phyloP scores from a whole-genome alignment of 2,797 vertebrate genomes.

The Sparus aurata region DNA sequence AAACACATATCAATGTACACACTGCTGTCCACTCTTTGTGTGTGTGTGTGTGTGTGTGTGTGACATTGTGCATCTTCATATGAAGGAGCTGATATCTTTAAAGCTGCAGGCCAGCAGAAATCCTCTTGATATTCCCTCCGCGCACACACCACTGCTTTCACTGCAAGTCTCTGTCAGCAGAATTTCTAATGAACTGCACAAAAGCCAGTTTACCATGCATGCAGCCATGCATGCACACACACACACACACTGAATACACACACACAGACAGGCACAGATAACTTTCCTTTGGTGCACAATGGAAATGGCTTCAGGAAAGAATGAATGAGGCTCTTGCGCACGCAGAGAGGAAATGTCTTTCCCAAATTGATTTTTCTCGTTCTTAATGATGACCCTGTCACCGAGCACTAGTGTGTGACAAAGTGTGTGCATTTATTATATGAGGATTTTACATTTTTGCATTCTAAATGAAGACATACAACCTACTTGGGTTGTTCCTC shows the following conservation, averaged over 20 bases:
- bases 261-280: conserved; percentile 8
- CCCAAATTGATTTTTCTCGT: conserved; percentile 59
- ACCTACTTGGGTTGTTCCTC: not conserved
- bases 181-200: conserved; percentile 82
- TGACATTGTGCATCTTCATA: conserved; percentile 31
- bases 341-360: conserved; percentile 41
- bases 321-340: conserved; percentile 42
- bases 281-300: conserved; percentile 47
- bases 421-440: conserved; percentile 26
- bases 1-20: conserved; percentile 44
- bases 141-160: conserved; percentile 62
- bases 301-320: conserved; percentile 57
- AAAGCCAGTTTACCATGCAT: conserved; percentile 72
- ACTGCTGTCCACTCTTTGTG: conserved; percentile 39
- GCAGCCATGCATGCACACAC: conserved; percentile 38
- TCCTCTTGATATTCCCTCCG: conserved; percentile 78
- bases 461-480: conserved; percentile 26
- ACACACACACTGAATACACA: conserved; percentile 10
- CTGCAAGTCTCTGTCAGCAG: conserved; percentile 81
- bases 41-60: conserved; percentile 13
- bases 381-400: conserved; percentile 55
- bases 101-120: conserved; percentile 70
- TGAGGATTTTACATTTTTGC: conserved; percentile 30
- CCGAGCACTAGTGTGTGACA: conserved; percentile 31
- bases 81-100: conserved; percentile 67